Evolutionary conservation across 2,888 invertebrate genomes (phyloP).

Genomic region (Balanococcus diminutus): DNA sequence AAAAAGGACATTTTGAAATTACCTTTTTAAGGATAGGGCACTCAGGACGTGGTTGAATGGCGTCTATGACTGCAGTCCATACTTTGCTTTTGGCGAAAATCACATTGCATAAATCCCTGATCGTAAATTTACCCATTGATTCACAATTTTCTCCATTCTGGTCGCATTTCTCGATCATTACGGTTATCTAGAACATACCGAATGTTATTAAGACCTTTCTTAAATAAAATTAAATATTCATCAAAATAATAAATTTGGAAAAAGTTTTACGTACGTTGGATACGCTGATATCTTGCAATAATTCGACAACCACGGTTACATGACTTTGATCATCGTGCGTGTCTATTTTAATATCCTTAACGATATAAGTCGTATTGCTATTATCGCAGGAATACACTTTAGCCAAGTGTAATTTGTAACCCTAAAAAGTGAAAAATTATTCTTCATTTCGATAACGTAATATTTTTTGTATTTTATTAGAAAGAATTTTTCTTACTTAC

Average conservation of each 20-base stretch:
- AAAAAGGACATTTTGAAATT: not conserved
- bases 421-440: not conserved
- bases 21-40: not conserved
- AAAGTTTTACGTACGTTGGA: no score
- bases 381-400: not conserved
- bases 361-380: not conserved
- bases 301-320: not conserved
- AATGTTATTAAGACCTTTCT: not conserved
- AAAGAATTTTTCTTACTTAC: no score
- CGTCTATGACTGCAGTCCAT: not conserved
- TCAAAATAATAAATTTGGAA: no score
- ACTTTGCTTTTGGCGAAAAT: not conserved
- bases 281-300: not conserved
- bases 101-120: not conserved
- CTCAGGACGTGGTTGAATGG: not conserved
- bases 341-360: not conserved
- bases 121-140: not conserved
- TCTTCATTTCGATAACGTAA: not conserved
- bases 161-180: conserved; percentile 1
- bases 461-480: not conserved
- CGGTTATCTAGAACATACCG: not conserved
- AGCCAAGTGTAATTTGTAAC: not conserved
- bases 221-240: not conserved
- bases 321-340: not conserved
- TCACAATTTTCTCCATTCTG: not conserved